Base-by-base conservation (phyloP, 1,140 invertebrate genomes). In the Eumeta japonica region DNA sequence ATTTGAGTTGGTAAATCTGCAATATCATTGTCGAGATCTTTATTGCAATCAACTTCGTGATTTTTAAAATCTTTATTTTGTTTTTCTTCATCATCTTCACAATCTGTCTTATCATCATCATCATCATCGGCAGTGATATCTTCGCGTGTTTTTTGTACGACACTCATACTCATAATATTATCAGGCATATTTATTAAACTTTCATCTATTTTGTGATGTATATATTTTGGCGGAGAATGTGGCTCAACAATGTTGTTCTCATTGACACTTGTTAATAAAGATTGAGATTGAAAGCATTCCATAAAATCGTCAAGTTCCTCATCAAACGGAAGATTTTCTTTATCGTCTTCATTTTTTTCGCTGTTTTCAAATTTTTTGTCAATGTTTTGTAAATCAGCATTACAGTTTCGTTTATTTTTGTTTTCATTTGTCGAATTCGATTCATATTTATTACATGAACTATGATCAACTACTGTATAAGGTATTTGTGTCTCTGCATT, bases 321-420 rank as follows among this genome's bases (percentile, higher is more conserved):
- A 18, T 73, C 57, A 60, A 67, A 66, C 10, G 57, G 15, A 27
- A 70, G n/a, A n/a, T n/a, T 59, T 41, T 54, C 50, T 38, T 66
- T 63, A 47, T 63, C 57, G 19, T 64, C 67, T 27, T 34, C 39
- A 46, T 57, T 52, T 45, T 28, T 32, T 45, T 45, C 9, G 35
- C 18, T 27, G 35, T 28, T 28, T 19, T 27, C 15, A 15, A 16
- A 32, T 20, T 45, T 35, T 40, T 35, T 27, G 17, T 28, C 13
- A 19, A 37, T 14, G 14, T 20, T 34, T 40, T 33, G 11, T 40
- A 29, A 14, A n/a, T 47, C 41, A n/a, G 10, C 17, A 43, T 3
- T 41, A 27, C 31, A 11, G 17, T 43, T 46, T 40, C 41, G 17
- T 41, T 35, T 39, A 27, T 11, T 12, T 31, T 17, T 30, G 30